Evolutionary conservation across 2,113 vertebrate species (phyloP), one percentile per base, ranked within the genome.

Genomic region (Struthidea cinerea): DNA sequence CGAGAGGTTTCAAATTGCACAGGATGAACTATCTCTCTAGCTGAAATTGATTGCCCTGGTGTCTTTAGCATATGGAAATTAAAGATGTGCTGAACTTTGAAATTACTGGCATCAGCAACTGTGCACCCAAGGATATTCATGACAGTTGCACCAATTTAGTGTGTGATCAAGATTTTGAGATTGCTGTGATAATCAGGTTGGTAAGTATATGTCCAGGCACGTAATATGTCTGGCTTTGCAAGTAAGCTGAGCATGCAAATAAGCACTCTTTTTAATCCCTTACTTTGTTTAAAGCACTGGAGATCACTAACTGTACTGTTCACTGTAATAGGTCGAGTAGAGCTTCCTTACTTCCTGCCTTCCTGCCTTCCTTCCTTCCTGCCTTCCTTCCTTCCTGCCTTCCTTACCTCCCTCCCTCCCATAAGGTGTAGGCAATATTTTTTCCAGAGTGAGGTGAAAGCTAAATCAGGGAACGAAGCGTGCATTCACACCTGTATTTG

Each of bases 131-230:
- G 47, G 70, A 80, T 90, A 90, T 90, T 89, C 55, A 67, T 52
- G 67, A 53, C 23, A 59, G 39, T 91, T 74, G 37, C 75, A 80
- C 30, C 50, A 74, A 37, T 89, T 96, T 64, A 90, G 27, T 33
- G 44, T 71, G 69, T 89, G 84, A 96, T 89, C 84, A 83, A 89
- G 70, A 76, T 69, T 87, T 91, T 61, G 57, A 96, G 88, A 92
- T 86, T 88, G 71, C 39, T 93, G 9, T 84, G 75, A 81, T 96
- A 92, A 92, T 95, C 64, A 88, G 11, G n/a, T 52, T 59, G 42
- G 37, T 84, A 84, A 95, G 75, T 61, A 30, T 89, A 86, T 96
- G 85, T 84, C 75, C 71, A 90, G 87, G 39, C 84, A 95, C 4
- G 9, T 80, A 94, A 80, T 44, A 73, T 73, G n/a, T 82, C 69